These are phyloP conservation scores for Apocrypta bakeri DNA, from an alignment of 1,140 invertebrate genomes.

Conservation along the genomic window DNA sequence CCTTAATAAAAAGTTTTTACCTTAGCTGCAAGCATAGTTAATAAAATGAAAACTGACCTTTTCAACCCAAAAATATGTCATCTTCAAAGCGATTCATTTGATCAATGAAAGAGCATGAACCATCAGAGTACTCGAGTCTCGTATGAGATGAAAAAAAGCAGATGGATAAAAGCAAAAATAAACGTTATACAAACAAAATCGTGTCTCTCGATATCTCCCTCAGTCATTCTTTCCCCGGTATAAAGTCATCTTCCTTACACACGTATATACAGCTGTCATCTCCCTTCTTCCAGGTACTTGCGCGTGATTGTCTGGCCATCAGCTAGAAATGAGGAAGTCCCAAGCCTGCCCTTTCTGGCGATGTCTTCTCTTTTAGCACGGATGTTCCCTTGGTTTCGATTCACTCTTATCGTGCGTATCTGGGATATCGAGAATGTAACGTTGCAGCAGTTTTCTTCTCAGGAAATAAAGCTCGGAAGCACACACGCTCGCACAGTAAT, in stretches of 20 bases:
- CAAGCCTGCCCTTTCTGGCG: neutral
- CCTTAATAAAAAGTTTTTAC: too few relatives aligned
- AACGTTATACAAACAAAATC: neutral
- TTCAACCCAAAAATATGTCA: neutral
- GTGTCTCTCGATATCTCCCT: neutral
- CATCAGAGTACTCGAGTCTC: too few relatives aligned
- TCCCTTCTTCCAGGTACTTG: slow-evolving; percentile 6
- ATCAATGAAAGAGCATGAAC: neutral
- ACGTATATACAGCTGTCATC: neutral
- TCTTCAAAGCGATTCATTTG: neutral
- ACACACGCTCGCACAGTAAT: neutral
- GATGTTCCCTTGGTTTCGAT: neutral
- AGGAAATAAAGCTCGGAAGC: neutral
- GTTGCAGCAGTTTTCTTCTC: neutral
- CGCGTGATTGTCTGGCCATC: neutral
- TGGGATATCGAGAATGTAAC: neutral
- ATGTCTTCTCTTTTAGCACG: neutral
- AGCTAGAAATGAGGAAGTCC: slow-evolving; percentile 30
- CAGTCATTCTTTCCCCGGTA: neutral
- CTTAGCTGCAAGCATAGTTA: too few relatives aligned
- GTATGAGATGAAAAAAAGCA: neutral
- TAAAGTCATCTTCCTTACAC: neutral
- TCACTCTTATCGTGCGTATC: neutral
- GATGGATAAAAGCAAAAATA: neutral
- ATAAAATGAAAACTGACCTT: neutral